phyloP scores from a whole-genome alignment of 2,113 vertebrate genomes.

The Strigops habroptila region DNA sequence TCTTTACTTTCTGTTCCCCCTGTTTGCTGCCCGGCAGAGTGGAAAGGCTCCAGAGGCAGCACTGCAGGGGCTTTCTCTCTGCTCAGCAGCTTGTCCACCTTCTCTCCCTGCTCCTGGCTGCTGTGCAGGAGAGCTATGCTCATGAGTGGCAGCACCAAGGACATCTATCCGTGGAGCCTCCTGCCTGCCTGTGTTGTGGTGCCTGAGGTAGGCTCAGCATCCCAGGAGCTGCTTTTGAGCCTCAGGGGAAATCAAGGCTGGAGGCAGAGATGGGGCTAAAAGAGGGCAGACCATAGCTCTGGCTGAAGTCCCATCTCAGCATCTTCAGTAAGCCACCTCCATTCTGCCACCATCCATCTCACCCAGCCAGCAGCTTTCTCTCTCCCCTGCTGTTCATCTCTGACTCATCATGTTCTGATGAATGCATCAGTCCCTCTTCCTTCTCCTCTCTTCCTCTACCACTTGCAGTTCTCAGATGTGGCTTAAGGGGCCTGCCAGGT shows the following conservation, averaged over 20 bases:
- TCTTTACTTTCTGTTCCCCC: background rate
- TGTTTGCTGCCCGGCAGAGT: background rate
- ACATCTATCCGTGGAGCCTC: background rate
- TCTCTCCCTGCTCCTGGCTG: background rate
- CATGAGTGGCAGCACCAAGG: background rate
- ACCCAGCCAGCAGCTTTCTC: background rate
- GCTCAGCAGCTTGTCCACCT: background rate
- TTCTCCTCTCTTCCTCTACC: background rate
- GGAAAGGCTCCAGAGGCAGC: background rate
- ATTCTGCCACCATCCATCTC: background rate
- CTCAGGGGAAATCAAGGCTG: background rate
- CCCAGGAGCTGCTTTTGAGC: background rate
- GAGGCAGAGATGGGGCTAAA: background rate
- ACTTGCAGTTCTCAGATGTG: background rate
- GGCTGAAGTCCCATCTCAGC: background rate
- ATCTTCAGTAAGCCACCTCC: background rate
- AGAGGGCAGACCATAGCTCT: background rate
- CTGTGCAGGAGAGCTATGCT: background rate
- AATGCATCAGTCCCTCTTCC: background rate
- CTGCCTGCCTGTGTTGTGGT: fast-evolving
- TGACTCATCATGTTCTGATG: background rate
- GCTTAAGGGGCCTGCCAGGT: background rate
- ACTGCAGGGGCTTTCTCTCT: background rate
- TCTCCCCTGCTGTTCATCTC: background rate
- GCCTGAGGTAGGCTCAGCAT: background rate